These are phyloP conservation scores for Phycodurus eques DNA, from an alignment of 2,113 vertebrate genomes.

Conservation along the genomic window DNA sequence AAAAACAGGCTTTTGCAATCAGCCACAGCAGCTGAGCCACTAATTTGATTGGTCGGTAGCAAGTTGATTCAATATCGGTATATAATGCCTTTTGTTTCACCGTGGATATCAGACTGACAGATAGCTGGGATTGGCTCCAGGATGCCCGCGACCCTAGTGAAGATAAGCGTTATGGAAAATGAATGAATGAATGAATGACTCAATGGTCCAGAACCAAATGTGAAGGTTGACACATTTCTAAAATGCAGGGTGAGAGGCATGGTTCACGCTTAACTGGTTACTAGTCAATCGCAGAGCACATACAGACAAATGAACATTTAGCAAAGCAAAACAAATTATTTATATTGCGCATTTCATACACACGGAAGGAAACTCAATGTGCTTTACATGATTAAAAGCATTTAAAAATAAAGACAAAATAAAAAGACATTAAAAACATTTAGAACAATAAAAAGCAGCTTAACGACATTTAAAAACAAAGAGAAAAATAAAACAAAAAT, in stretches of 20 bases:
- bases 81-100: neutral
- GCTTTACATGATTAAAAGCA: no score
- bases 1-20: constrained; percentile 11
- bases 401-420: no score
- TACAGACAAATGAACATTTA: neutral
- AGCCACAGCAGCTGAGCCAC: constrained; percentile 1
- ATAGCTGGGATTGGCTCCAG: no score
- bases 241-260: neutral
- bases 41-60: neutral
- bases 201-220: neutral
- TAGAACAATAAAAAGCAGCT: no score
- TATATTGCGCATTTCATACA: no score
- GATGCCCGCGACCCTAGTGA: no score
- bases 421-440: no score
- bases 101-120: neutral
- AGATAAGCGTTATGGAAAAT: no score
- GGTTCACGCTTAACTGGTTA: neutral
- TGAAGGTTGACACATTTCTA: neutral
- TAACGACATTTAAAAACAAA: no score
- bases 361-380: no score
- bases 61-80: neutral
- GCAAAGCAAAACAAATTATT: no score
- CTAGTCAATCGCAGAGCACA: neutral
- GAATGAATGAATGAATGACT: neutral
- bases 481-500: no score